Base-by-base conservation (phyloP, 1,140 invertebrate genomes). In the Vollenhovia emeryi region DNA sequence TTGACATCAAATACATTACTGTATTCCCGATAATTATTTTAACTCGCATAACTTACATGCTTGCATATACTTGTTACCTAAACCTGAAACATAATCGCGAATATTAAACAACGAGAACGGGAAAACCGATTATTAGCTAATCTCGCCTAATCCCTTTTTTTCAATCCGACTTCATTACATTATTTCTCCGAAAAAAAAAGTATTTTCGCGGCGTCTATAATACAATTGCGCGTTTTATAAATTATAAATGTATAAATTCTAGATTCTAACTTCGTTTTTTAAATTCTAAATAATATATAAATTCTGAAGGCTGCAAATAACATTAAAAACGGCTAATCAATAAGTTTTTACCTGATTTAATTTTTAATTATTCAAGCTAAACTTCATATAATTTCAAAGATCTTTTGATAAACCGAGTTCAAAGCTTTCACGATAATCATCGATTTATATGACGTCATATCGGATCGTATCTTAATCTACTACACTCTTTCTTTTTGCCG, bases 331-430 rank as follows among this genome's bases (percentile, higher is more conserved):
- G 24, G 1, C n/a, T n/a, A 1, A 36, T 73, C 1, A 0, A 15
- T 8, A 24, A 2, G 9, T 55, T n/a, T 21, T 73, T 64, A 50
- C n/a, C n/a, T n/a, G n/a, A 59, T 64, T 36, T 21, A 55, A 11
- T n/a, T 27, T 9, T 36, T 36, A 62, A 48, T n/a, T 48, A 50
- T 43, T 75, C 11, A 6, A 4, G 1, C 3, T 62, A 21, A 36
- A 27, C 21, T 43, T 33, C 27, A 64, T 55, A 15, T 24, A 6
- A 5, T 40, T 21, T 40, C n/a, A 43, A 57, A 48, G 13, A 64
- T 84, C 7, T 45, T 33, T n/a, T 5, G 68, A 84, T 74, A 74
- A 27, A 48, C 9, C 36, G 33, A 55, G 21, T 13, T 64, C 45
- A 3, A 1, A 21, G 24, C 13, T 4, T 18, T 27, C 1, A 8